A percentile compares a stretch with the other conserved stretches of the same genome.
phyloP scores from a whole-genome alignment of 2,888 invertebrate species.

The Cartodere bifasciata region DNA sequence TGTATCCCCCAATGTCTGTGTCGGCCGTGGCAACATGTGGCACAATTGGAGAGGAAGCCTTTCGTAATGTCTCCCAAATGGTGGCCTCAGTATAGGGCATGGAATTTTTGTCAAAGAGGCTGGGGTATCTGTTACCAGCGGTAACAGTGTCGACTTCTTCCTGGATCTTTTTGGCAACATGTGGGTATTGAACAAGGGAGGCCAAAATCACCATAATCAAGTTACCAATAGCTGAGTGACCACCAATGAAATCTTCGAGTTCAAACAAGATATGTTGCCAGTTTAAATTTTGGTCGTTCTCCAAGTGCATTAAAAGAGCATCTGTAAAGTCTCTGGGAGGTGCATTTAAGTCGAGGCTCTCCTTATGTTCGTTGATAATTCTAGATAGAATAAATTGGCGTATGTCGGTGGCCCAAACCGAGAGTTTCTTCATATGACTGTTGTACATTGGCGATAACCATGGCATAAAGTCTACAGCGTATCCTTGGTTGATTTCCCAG shows the following conservation, averaged over 20 bases:
- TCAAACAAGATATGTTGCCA: constrained; percentile 71
- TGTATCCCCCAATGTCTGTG: constrained; percentile 56
- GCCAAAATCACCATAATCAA: constrained; percentile 65
- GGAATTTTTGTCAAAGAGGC: constrained; percentile 49
- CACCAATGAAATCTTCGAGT: constrained; percentile 78
- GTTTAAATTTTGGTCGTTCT: constrained; percentile 45
- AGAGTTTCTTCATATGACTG: constrained; percentile 52
- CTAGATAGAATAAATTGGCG: constrained; percentile 59
- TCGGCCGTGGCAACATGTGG: constrained; percentile 73
- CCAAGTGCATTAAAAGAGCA: constrained; percentile 56
- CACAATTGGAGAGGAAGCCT: constrained; percentile 77
- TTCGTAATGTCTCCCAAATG: constrained; percentile 64
- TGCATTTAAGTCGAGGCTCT: constrained; percentile 42
- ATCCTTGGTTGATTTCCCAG: constrained; percentile 85
- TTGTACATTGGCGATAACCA: constrained; percentile 65
- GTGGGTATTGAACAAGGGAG: constrained; percentile 52
- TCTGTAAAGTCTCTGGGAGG: constrained; percentile 69
- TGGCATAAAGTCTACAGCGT: constrained; percentile 75
- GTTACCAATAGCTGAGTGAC: constrained; percentile 79
- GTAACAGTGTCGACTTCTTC: constrained; percentile 54
- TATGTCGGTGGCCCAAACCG: constrained; percentile 56
- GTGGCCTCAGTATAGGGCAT: constrained; percentile 76
- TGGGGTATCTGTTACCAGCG: constrained; percentile 41
- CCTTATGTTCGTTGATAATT: constrained; percentile 45
- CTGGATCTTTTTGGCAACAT: constrained; percentile 51